Percentiles rank a stretch among this genome's conserved stretches.
These are phyloP conservation scores for Caenorhabditis angaria DNA, from an alignment of 2,888 invertebrate genomes.

Conservation along the genomic window DNA sequence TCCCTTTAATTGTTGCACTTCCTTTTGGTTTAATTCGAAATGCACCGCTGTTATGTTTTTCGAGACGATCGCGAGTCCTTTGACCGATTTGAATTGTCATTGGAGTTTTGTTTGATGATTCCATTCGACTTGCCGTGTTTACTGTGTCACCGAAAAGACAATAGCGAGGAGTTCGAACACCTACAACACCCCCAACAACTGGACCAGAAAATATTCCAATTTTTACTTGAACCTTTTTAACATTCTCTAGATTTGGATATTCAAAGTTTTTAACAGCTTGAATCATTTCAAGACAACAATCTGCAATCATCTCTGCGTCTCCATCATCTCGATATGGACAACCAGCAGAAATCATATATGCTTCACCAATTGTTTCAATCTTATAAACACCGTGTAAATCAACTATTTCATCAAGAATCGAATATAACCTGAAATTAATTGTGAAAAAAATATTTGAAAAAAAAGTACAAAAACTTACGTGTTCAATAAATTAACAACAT, in stretches of 20 bases:
- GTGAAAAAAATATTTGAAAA: background rate
- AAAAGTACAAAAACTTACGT: slow-evolving; percentile 69
- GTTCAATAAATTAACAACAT: slow-evolving; percentile 95
- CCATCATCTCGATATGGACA: slow-evolving; percentile 53
- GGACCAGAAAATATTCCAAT: slow-evolving; percentile 55
- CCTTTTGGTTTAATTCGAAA: slow-evolving; percentile 35
- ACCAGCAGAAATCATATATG: slow-evolving; percentile 62
- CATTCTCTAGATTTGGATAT: slow-evolving; percentile 35
- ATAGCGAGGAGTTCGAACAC: slow-evolving; percentile 56
- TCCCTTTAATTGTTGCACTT: slow-evolving; percentile 27
- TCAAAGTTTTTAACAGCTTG: slow-evolving; percentile 39
- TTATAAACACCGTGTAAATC: slow-evolving; percentile 88
- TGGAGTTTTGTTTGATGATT: slow-evolving; percentile 56
- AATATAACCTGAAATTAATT: slow-evolving; percentile 42
- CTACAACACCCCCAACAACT: slow-evolving; percentile 62
- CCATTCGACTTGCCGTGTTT: slow-evolving; percentile 61
- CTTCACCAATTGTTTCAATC: slow-evolving; percentile 63
- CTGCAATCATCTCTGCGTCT: slow-evolving; percentile 57
- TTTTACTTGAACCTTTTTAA: slow-evolving; percentile 45
- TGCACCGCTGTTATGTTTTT: slow-evolving; percentile 44
- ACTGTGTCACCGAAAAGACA: slow-evolving; percentile 66
- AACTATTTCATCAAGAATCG: slow-evolving; percentile 86
- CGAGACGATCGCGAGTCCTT: slow-evolving; percentile 50
- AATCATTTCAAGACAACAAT: slow-evolving; percentile 60
- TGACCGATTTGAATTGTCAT: slow-evolving; percentile 59